Evolutionary conservation across 2,113 vertebrate genomes (phyloP).

Genomic region (Solea senegalensis): DNA sequence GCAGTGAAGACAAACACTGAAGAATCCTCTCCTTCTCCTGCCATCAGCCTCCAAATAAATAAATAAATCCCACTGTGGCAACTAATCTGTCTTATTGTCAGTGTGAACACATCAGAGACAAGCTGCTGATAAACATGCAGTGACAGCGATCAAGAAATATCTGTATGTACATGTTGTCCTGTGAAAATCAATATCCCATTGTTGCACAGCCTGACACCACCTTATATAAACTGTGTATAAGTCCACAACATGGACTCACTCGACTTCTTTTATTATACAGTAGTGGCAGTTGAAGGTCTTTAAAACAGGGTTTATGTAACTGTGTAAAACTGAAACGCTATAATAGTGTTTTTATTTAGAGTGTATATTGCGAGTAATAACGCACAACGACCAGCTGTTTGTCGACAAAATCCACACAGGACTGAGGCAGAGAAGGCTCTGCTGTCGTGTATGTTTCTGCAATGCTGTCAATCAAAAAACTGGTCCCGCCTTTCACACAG

Average conservation of each 20-base stretch:
- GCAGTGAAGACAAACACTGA: constrained; percentile 27
- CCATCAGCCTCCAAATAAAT: constrained; percentile 13
- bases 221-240: not conserved
- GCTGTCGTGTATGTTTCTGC: no score
- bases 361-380: no score
- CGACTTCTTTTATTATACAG: not conserved
- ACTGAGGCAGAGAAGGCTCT: no score
- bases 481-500: no score
- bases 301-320: no score
- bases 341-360: no score
- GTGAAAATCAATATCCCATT: constrained; percentile 4
- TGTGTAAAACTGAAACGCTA: no score
- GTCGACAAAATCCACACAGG: no score
- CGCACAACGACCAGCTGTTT: no score
- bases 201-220: not conserved
- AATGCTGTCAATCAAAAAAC: no score
- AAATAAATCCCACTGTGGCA: constrained; percentile 10
- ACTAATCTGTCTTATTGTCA: constrained; percentile 62
- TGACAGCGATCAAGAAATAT: constrained; percentile 57
- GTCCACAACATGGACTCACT: not conserved
- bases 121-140: constrained; percentile 41
- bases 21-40: constrained; percentile 36
- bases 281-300: no score
- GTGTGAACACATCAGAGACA: constrained; percentile 46
- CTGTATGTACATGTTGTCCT: constrained; percentile 15